Base-by-base conservation (phyloP, 1,140 invertebrate genomes). In the Phymastichus coffea region DNA sequence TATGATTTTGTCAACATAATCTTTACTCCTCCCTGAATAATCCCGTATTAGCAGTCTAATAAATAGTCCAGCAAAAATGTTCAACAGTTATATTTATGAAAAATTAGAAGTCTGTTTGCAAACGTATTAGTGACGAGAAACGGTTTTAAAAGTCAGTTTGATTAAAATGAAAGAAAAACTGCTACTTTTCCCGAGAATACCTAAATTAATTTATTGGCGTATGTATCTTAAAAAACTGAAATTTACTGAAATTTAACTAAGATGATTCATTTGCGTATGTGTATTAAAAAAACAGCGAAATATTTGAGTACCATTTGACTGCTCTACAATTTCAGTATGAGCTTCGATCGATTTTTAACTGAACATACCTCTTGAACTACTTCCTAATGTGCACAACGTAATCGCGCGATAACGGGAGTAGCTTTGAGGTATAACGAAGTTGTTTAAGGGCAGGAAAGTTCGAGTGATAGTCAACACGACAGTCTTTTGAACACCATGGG, bases 401-500 rank as follows among this genome's bases (percentile, higher is more conserved):
- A 28, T 54, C 51, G n/a, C 43, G 47, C 26, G 33, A 53, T 20
- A 47, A 28, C 17, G 19, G n/a, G 25, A 48, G 51, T 48, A 61
- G 44, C 19, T 25, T 8, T 41, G 44, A 51, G 22, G 25, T 49
- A 30, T 26, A 51, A 35, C 19, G 28, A 61, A 61, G 55, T 61
- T 49, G 55, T 61, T 49, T 35, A 55, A 55, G 52, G 59, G 37
- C 44, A 61, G 66, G 68, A 70, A 66, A 69, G 66, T 72, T 70
- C 70, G 65, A 70, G 70, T 61, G 71, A 75, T 67, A 71, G 71
- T 76, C 73, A 78, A 76, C 70, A 75, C 66, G 69, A 79, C 71
- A 78, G 71, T 77, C 75, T 80, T 79, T 80, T 80, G 76, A 80
- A 80, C 77, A 80, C 78, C 77, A 78, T 74, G 68, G 74, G 70